phyloP scores from a whole-genome alignment of 2,888 invertebrate genomes.

The Monochamus alternatus region DNA sequence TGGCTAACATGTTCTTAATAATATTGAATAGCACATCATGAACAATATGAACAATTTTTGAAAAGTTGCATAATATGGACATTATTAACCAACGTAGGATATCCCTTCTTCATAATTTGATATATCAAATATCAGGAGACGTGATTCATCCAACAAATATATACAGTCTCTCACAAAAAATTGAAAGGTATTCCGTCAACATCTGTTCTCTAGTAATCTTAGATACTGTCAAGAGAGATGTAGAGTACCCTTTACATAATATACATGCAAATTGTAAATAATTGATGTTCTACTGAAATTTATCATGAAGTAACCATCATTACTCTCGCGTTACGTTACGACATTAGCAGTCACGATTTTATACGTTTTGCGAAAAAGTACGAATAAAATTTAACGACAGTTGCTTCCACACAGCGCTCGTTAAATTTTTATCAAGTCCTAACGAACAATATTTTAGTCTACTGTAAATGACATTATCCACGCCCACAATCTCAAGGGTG shows the following conservation, averaged over 20 bases:
- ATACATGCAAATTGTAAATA: too few relatives aligned
- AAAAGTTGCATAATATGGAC: neutral
- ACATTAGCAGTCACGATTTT: neutral
- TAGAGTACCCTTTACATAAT: too few relatives aligned
- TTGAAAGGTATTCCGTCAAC: too few relatives aligned
- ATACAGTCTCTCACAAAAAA: too few relatives aligned
- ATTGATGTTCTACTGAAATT: too few relatives aligned
- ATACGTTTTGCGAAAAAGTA: neutral
- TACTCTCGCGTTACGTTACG: too few relatives aligned
- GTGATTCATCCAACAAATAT: neutral
- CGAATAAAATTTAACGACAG: slow-evolving; percentile 8
- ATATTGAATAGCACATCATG: neutral
- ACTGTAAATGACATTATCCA: slow-evolving; percentile 13
- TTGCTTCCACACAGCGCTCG: neutral
- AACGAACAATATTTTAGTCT: slow-evolving; percentile 10
- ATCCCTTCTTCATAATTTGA: neutral
- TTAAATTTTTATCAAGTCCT: slow-evolving; percentile 7
- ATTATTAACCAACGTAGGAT: neutral
- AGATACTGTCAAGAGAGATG: too few relatives aligned
- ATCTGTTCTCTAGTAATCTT: too few relatives aligned
- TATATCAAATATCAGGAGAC: neutral
- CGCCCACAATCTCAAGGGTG: slow-evolving; percentile 11
- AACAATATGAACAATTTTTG: neutral
- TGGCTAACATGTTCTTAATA: neutral
- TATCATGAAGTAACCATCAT: too few relatives aligned